phyloP scores from a whole-genome alignment of 92 coral and sea anemone species.

The Heteractis magnifica region DNA sequence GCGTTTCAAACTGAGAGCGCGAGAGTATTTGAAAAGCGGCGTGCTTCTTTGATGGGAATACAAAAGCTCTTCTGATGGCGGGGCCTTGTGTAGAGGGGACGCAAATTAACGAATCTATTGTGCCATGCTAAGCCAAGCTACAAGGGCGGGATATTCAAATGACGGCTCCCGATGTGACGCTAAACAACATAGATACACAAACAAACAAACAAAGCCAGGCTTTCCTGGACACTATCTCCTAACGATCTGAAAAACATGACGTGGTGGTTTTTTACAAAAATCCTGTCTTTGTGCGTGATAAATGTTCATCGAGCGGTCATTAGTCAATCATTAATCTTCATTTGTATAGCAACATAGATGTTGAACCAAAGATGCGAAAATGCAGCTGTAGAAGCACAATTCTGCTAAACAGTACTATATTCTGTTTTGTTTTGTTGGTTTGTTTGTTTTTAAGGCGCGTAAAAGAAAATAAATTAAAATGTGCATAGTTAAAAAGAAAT shows the following conservation, averaged over 20 bases:
- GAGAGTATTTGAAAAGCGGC: slow-evolving; percentile 13
- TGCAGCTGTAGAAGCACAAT: no score
- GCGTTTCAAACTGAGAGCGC: background rate
- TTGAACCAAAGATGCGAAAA: no score
- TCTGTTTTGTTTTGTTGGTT: no score
- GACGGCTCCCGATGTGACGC: background rate
- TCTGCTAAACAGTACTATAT: no score
- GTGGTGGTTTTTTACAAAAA: background rate
- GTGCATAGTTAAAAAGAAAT: no score
- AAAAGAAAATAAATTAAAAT: no score
- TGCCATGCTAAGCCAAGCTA: background rate
- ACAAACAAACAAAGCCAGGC: background rate
- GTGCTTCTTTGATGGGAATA: slow-evolving; percentile 11
- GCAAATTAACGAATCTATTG: slow-evolving; percentile 8
- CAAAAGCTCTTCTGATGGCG: slow-evolving; percentile 7
- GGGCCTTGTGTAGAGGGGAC: slow-evolving; percentile 15
- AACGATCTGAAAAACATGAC: no score
- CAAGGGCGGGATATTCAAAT: slow-evolving; percentile 29
- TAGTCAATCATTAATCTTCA: no score
- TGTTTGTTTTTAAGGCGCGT: no score
- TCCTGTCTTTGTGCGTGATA: background rate
- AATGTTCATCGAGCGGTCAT: no score
- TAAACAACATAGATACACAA: background rate
- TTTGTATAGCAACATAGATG: no score
- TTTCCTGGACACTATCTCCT: background rate